Conservation (phyloP, 2,888 invertebrate species). For the Rhagophthalmus giganteus region DNA sequence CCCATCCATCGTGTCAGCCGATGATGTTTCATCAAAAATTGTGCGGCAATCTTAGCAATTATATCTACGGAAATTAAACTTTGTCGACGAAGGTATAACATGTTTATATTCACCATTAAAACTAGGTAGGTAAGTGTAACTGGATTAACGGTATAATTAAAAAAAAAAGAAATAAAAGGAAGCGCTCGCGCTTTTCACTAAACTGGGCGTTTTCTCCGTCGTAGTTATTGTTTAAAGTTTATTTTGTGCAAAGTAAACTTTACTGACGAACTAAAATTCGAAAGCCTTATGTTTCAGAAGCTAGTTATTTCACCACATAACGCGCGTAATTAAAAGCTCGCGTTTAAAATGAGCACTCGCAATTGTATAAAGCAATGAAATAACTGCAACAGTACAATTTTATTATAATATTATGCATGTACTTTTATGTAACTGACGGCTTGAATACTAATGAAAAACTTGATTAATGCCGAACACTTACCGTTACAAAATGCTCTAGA, state of each 20-base stretch:
- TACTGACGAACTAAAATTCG: constrained; percentile 3
- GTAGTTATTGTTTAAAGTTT: no score
- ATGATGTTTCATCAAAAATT: constrained; percentile 26
- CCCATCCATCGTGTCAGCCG: constrained; percentile 7
- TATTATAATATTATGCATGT: constrained; percentile 17
- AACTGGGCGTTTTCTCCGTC: no score
- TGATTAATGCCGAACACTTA: constrained; percentile 31
- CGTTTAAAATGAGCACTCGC: constrained; percentile 13
- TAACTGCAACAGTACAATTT: constrained; percentile 9
- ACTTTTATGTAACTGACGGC: constrained; percentile 16
- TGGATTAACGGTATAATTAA: constrained; percentile 20
- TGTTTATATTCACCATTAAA: constrained; percentile 18
- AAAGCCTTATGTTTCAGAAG: constrained; percentile 1
- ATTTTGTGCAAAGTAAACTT: constrained; percentile 4
- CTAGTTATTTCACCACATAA: constrained; percentile 10
- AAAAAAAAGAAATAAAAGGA: constrained; percentile 12
- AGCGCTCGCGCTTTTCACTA: not conserved
- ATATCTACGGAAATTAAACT: constrained; percentile 27
- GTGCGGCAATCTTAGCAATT: constrained; percentile 26
- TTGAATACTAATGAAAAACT: constrained; percentile 31
- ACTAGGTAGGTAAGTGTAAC: constrained; percentile 19
- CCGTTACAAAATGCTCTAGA: constrained; percentile 16
- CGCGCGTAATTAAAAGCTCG: constrained; percentile 11
- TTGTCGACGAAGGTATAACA: constrained; percentile 18
- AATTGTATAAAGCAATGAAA: constrained; percentile 21